Evolutionary conservation across 2,888 invertebrate species (phyloP), one percentile per base, ranked within the genome.

Genomic region (Agonum fuliginosum): DNA sequence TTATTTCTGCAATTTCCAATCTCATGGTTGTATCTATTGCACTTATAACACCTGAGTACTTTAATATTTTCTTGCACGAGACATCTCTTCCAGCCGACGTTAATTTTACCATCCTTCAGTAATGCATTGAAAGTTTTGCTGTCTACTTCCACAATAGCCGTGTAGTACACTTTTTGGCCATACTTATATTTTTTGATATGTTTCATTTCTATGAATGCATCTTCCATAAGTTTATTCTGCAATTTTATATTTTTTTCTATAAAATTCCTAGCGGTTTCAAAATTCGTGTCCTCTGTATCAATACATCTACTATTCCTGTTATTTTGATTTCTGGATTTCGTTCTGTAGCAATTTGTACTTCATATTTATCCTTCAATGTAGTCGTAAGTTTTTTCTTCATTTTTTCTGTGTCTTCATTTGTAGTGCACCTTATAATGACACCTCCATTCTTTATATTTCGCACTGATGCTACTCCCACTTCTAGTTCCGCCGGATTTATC

Each of bases 1-100:
- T n/a, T n/a, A n/a, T n/a, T n/a, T n/a, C n/a, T n/a, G n/a, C n/a
- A n/a, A n/a, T n/a, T 6, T 12, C 4, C 17, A 12, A 14, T 3
- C 17, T 46, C n/a, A n/a, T 46, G 46, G 4, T n/a, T n/a, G 17
- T 46, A 46, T 14, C 46, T 46, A 12, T n/a, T 12, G 46, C 46
- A 46, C n/a, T 14, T 46, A 46, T 46, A 46, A 46, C 46, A 46
- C n/a, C 5, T 46, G 4, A 46, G 17, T 46, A 46, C 17, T 46
- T n/a, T 46, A 6, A 46, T 46, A 46, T 46, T 46, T 46, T 46
- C 46, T 4, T 4, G 12, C n/a, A 46, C 46, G 3, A 6, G 3
- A 46, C 46, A 46, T n/a, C 46, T 46, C 5, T 46, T 46, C 46
- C 46, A 46, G 4, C 46, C 46, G n/a, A 46, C 46, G n/a, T 46